Evolutionary conservation across 2,797 vertebrate species (phyloP), one percentile per base, ranked within the genome.

Genomic region (Oryzias dopingdopingensis): DNA sequence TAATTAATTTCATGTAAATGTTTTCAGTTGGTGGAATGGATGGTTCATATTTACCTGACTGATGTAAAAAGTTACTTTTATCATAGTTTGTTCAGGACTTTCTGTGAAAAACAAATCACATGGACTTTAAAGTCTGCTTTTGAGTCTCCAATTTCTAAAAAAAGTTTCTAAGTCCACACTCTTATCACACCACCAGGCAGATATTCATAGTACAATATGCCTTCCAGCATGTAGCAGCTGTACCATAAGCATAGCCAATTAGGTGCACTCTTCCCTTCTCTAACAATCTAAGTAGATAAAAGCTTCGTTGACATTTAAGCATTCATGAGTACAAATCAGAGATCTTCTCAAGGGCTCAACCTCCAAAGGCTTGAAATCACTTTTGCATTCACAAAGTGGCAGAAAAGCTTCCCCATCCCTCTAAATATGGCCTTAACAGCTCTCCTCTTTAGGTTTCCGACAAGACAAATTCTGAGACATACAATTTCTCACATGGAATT

Each of bases 141-240:
- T 82, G 83, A 78, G 53, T 70, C 55, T 49, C 46, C n/a, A 48
- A 59, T 52, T 80, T 53, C 67, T 32, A 58, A 50, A 32, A 63
- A 79, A 72, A 66, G 56, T 37, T 20, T 67, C 60, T 72, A 58
- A 72, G 63, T 72, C 64, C 53, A 51, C 55, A 65, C 64, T 70
- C 54, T 73, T 76, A 80, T 79, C 60, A 80, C 78, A 78, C 75
- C 41, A 57, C 32, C 59, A 59, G 6, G 56, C 40, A 67, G 72
- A 64, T 76, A 71, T 77, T 79, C 45, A 62, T 56, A 49, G 47
- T 44, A 26, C 52, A 43, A 79, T 41, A 59, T 22, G 52, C 41
- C 60, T 70, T 67, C 68, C 49, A 62, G 70, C 53, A 43, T 62
- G 60, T 26, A 70, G 53, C 29, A 32, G 67, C 40, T 52, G 45